Conservation (phyloP, 1,140 invertebrate genomes). For the Pygmarrhopalites habei region DNA sequence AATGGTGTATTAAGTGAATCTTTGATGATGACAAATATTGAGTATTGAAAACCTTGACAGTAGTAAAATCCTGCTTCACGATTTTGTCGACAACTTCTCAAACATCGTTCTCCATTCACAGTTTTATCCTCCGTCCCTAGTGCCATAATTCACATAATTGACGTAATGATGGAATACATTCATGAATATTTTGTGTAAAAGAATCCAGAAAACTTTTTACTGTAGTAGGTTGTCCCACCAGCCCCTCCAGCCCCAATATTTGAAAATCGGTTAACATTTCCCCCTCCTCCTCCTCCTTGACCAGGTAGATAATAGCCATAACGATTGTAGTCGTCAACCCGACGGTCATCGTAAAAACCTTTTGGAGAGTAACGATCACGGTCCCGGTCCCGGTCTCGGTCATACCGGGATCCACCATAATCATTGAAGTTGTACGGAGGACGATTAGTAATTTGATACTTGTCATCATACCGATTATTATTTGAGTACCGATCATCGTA, state of each 20-base stretch:
- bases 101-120: conserved; percentile 35
- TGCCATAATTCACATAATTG: no score
- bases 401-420: background rate
- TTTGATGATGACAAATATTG: no score
- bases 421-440: conserved; percentile 11
- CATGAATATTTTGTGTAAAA: no score
- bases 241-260: background rate
- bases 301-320: conserved; percentile 15
- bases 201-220: no score
- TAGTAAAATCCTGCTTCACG: conserved; percentile 38
- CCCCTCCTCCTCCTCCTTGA: background rate
- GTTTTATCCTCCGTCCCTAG: conserved; percentile 20
- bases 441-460: no score
- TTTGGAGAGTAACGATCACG: background rate
- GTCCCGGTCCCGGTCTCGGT: no score
- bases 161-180: background rate
- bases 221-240: background rate
- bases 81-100: conserved; percentile 28
- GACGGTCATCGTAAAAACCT: conserved; percentile 5
- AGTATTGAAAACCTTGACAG: no score
- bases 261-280: no score
- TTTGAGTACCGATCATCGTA: conserved; percentile 11
- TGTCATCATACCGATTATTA: background rate
- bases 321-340: conserved; percentile 13
- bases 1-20: no score